Percentiles rank a stretch among this genome's conserved stretches.
Evolutionary conservation across 2,797 vertebrate species (phyloP).

Genomic region (Chaetodon trifasciatus): DNA sequence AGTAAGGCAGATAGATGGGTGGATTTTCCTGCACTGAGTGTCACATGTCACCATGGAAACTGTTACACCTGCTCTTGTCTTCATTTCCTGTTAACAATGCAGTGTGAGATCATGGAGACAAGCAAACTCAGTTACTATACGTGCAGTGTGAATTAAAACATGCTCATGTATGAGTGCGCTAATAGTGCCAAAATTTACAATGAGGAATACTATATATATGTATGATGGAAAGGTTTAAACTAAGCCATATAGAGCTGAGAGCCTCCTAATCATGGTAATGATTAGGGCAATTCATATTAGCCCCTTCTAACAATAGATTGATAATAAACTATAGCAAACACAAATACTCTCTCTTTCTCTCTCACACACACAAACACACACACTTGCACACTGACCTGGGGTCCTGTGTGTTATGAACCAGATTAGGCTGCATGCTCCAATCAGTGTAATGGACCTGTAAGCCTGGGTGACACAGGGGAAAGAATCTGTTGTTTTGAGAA

Average conservation of each 20-base stretch:
- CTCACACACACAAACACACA: constrained; percentile 20
- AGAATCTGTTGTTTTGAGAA: constrained; percentile 81
- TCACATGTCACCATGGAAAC: constrained; percentile 81
- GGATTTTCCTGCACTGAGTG: constrained; percentile 59
- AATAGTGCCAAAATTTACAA: background rate
- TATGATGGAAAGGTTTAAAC: constrained; percentile 23
- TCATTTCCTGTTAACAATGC: constrained; percentile 54
- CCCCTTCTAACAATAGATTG: constrained; percentile 31
- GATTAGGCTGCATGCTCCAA: constrained; percentile 82
- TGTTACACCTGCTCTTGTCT: constrained; percentile 73
- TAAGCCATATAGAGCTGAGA: background rate
- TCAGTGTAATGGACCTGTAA: constrained; percentile 85
- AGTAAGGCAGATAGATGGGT: constrained; percentile 54
- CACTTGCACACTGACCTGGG: constrained; percentile 55
- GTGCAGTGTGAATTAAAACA: background rate
- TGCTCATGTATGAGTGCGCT: constrained; percentile 1
- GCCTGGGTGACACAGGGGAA: constrained; percentile 77
- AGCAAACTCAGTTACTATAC: constrained; percentile 19
- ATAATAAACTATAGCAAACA: constrained; percentile 31
- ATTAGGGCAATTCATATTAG: constrained; percentile 34
- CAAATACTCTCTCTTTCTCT: background rate
- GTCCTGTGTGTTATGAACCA: constrained; percentile 77
- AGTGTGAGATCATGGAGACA: constrained; percentile 42
- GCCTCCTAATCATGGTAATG: constrained; percentile 20
- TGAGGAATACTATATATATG: constrained; percentile 2